Conservation (phyloP, 64 coral and sea anemone genomes). For the Astreopora myriophthalma region DNA sequence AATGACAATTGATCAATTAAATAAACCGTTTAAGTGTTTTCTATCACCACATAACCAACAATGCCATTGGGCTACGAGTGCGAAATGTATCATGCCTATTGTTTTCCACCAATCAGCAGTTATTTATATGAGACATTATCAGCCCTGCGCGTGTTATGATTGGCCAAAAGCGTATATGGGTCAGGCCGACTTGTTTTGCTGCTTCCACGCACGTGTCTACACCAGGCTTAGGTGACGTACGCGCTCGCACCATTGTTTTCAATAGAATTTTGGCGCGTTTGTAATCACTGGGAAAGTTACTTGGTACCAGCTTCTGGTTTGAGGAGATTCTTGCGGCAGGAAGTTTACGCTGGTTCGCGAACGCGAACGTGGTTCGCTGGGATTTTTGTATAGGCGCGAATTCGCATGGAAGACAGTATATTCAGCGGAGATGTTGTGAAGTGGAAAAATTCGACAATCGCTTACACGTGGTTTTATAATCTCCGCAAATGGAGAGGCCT, state of each 20-base stretch:
- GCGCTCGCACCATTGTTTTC: slow-evolving; percentile 76
- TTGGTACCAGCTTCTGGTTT: slow-evolving; percentile 18
- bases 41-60: slow-evolving; percentile 85
- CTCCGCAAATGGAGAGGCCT: slow-evolving; percentile 8
- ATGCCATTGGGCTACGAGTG: slow-evolving; percentile 88
- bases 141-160: slow-evolving; percentile 60
- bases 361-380: slow-evolving; percentile 58
- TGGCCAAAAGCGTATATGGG: slow-evolving; percentile 64
- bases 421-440: slow-evolving; percentile 32
- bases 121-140: slow-evolving; percentile 89
- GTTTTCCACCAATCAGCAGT: slow-evolving; percentile 91
- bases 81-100: slow-evolving; percentile 85
- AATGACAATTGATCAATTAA: slow-evolving; percentile 99
- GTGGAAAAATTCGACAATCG: not conserved
- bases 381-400: slow-evolving; percentile 1
- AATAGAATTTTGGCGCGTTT: slow-evolving; percentile 91
- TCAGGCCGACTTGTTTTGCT: slow-evolving; percentile 86
- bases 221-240: slow-evolving; percentile 49
- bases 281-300: not conserved
- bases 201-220: slow-evolving; percentile 78
- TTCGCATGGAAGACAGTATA: slow-evolving; percentile 52
- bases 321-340: slow-evolving; percentile 29
- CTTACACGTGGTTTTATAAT: slow-evolving; percentile 26
- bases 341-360: slow-evolving; percentile 32
- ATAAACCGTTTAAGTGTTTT: slow-evolving; percentile 99